A percentile compares a stretch with the other conserved stretches of the same genome.
phyloP scores from a whole-genome alignment of 2,797 vertebrate species.

The Valencia hispanica region DNA sequence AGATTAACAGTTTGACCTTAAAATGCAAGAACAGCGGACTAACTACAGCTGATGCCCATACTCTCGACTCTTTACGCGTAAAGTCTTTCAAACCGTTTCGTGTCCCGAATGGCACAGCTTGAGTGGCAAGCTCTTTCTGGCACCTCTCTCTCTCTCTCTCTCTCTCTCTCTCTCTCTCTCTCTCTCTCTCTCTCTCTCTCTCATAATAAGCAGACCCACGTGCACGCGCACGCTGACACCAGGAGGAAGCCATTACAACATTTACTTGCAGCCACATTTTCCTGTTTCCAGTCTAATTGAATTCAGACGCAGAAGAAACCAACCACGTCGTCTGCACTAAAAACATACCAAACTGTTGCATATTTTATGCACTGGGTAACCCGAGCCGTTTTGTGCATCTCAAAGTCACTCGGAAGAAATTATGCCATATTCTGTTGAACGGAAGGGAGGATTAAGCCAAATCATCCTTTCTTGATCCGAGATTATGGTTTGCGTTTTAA shows the following conservation, averaged over 20 bases:
- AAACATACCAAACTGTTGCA: background rate
- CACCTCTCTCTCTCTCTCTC: slow-evolving; percentile 37
- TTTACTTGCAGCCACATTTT: background rate
- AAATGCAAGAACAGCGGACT: background rate
- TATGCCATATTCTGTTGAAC: background rate
- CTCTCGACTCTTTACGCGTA: slow-evolving; percentile 24
- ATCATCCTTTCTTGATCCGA: background rate
- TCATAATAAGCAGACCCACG: background rate
- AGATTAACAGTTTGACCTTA: background rate
- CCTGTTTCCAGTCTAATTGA: slow-evolving; percentile 1
- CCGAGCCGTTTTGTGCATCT: background rate
- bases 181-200: slow-evolving; percentile 14
- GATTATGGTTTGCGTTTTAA: background rate
- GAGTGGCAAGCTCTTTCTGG: slow-evolving; percentile 39
- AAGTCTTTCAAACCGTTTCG: slow-evolving; percentile 31
- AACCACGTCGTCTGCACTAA: background rate
- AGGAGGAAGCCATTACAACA: background rate
- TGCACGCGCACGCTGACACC: background rate
- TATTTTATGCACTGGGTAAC: background rate
- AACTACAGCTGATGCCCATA: slow-evolving; percentile 26
- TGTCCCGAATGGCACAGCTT: slow-evolving; percentile 46
- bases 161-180: slow-evolving; percentile 26
- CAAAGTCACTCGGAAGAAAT: background rate
- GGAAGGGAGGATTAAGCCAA: background rate
- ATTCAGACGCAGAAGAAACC: background rate